Evolutionary conservation across 1,140 invertebrate species (phyloP), one percentile per base, ranked within the genome.

Genomic region (Melanaphis sacchari): DNA sequence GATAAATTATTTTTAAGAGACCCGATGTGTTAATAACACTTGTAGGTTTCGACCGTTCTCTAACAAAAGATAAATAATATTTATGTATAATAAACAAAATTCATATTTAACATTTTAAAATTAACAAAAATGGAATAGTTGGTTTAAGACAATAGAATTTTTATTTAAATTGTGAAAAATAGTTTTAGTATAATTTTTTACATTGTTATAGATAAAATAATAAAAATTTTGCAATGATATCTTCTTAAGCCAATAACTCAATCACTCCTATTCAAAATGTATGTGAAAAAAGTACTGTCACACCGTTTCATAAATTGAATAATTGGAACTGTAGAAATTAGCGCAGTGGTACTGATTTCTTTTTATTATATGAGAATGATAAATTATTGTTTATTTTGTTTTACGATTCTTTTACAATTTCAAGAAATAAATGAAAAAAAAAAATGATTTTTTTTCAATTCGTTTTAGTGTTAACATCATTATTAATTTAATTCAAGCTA

Each of bases 401-500:
- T n/a, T n/a, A 6, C 31, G 9, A 11, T n/a, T n/a, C 31, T 76
- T n/a, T n/a, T n/a, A n/a, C n/a, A n/a, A n/a, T n/a, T 76, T 18
- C 15, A 15, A 31, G 59, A 5, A 76, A 76, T 76, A 18, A 76
- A 76, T n/a, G 59, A 76, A n/a, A 76, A 76, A 76, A 21, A 76
- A 66, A 76, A 0, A n/a, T 76, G n/a, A n/a, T n/a, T n/a, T 3
- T 76, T n/a, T 26, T 76, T 76, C n/a, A 76, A 76, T 76, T 11
- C 31, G 31, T 66, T n/a, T n/a, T 66, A 66, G 59, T 11, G 59
- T 76, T 76, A 18, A 76, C 31, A n/a, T n/a, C 59, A 76, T 76
- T 76, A 76, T n/a, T 76, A 76, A 76, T 76, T 76, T 76, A 76
- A 76, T n/a, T 76, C 59, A 76, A 76, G 31, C 59, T 15, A 76